Evolutionary conservation across 2,888 invertebrate species (phyloP).

Genomic region (Drosophila antonietae): DNA sequence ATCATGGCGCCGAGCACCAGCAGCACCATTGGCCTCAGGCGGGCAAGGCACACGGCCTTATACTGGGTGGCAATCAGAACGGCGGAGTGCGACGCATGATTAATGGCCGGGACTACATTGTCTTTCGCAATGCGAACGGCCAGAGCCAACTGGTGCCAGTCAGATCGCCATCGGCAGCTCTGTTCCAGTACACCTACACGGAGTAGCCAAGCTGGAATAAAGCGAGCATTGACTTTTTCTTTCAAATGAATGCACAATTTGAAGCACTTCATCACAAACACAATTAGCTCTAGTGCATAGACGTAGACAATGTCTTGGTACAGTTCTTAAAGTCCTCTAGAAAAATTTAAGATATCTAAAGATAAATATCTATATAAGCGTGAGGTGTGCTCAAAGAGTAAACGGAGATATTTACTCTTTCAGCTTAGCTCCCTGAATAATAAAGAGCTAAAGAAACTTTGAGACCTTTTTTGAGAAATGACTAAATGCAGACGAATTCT

Average conservation of each 20-base stretch:
- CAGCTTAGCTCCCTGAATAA: background rate
- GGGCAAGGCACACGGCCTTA: slow-evolving; percentile 55
- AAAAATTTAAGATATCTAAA: background rate
- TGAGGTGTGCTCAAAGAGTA: slow-evolving; percentile 4
- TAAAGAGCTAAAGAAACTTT: slow-evolving; percentile 1
- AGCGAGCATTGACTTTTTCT: background rate
- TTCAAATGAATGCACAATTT: background rate
- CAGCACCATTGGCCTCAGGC: slow-evolving; percentile 60
- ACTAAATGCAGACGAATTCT: background rate
- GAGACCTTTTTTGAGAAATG: background rate
- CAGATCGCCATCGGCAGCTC: slow-evolving; percentile 90
- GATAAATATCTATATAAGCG: too few species aligned
- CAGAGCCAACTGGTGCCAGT: slow-evolving; percentile 90
- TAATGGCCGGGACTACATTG: slow-evolving; percentile 92
- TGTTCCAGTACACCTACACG: slow-evolving; percentile 88
- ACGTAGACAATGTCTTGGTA: slow-evolving; percentile 54
- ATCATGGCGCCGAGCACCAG: slow-evolving; percentile 51
- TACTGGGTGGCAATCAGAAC: slow-evolving; percentile 47
- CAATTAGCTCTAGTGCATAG: slow-evolving; percentile 17
- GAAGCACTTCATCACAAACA: slow-evolving; percentile 19
- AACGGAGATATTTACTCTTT: background rate
- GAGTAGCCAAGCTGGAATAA: slow-evolving; percentile 57
- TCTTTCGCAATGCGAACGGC: slow-evolving; percentile 87
- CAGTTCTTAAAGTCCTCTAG: slow-evolving; percentile 15
- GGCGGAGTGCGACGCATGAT: slow-evolving; percentile 86